Evolutionary conservation across 2,113 vertebrate genomes (phyloP), one percentile per base, ranked within the genome.

Genomic region (Leucopsar rothschildi): DNA sequence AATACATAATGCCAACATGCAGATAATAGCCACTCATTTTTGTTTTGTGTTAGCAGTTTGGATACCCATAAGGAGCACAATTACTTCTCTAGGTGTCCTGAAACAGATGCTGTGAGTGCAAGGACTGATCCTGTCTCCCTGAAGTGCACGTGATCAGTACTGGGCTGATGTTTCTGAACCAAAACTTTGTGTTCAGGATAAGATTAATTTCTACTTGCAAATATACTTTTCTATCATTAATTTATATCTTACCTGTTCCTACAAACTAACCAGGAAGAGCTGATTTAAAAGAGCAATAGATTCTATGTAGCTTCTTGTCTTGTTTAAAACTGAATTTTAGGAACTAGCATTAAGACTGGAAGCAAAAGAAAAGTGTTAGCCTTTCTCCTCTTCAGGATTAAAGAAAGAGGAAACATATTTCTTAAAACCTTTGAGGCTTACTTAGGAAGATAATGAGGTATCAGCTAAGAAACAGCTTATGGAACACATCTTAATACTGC

Each of bases 1-100:
- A 96, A 95, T 12, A 68, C 29, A 39, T 31, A 85, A 79, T 79
- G 88, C 72, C 90, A 95, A 92, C 68, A 37, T 65, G 69, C 39
- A 90, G 84, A 93, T 73, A 95, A 88, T n/a, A 80, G 57, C 73
- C 49, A 70, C 71, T 61, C 47, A 49, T 75, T 77, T 81, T 80
- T 84, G 70, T 57, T 87, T 66, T 8, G 3, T 40, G 63, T 60
- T 75, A 71, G 75, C 50, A 85, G 69, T 86, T 39, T 88, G 82
- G 61, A 60, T 69, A 49, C 33, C 59, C 65, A 35, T 20, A 56
- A 53, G 42, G 77, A 83, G 22, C 28, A 53, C 31, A 45, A 27
- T 69, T 71, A 53, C 40, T 11, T 63, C 61, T 76, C 77, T n/a
- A 55, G 45, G 37, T 64, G 47, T 75, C 40, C 76, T 71, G 60